Percentiles rank a stretch among this genome's conserved stretches.
Evolutionary conservation across 2,888 invertebrate species (phyloP).

Genomic region (Helleia helle): DNA sequence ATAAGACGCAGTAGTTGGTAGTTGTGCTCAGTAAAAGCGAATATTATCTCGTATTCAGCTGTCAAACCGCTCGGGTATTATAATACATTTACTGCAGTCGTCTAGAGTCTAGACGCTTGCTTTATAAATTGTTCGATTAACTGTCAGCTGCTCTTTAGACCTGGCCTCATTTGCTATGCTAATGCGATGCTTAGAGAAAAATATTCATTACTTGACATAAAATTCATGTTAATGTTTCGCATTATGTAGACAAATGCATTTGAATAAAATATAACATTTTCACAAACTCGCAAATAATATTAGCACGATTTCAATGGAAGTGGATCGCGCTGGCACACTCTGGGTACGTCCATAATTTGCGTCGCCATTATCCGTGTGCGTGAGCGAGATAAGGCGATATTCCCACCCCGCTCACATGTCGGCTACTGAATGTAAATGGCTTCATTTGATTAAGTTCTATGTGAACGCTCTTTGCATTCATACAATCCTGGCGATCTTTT

Average conservation of each 20-base stretch:
- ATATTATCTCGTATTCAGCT: constrained; percentile 16
- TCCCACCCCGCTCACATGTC: constrained; percentile 38
- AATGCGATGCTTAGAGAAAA: not conserved
- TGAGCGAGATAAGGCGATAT: constrained; percentile 41
- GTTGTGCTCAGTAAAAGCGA: not conserved
- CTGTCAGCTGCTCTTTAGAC: constrained; percentile 13
- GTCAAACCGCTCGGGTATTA: constrained; percentile 12
- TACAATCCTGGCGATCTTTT: constrained; percentile 45
- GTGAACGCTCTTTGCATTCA: constrained; percentile 60
- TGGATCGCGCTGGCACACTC: constrained; percentile 53
- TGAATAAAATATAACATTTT: constrained; percentile 31
- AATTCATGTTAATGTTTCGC: constrained; percentile 1
- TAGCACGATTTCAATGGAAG: constrained; percentile 31
- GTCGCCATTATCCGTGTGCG: constrained; percentile 55
- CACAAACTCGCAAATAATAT: constrained; percentile 26
- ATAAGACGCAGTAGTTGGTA: not conserved
- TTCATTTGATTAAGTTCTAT: constrained; percentile 66
- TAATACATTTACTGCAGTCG: constrained; percentile 13
- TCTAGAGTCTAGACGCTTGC: constrained; percentile 17
- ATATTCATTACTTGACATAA: constrained; percentile 2
- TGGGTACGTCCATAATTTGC: constrained; percentile 34
- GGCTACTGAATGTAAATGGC: constrained; percentile 64
- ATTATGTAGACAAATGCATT: not conserved
- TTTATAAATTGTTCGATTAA: constrained; percentile 14
- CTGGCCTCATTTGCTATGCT: not conserved